phyloP scores from a whole-genome alignment of 1,140 invertebrate species.

The Magallana gigas region DNA sequence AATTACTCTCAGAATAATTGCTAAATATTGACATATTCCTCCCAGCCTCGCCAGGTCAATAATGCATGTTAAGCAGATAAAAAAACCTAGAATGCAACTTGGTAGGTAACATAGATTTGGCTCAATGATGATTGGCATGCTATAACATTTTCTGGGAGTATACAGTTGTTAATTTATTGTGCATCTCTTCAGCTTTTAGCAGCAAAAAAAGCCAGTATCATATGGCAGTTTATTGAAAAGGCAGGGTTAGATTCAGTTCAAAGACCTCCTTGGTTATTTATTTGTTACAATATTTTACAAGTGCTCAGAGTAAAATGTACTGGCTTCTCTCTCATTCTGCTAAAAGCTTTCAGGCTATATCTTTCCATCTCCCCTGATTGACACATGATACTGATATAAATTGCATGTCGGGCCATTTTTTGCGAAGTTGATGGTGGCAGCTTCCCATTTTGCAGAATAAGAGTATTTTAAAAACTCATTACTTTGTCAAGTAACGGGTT shows the following conservation, averaged over 20 bases:
- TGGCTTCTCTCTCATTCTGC: conserved; percentile 31
- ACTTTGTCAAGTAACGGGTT: conserved; percentile 12
- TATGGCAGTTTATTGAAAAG: conserved; percentile 14
- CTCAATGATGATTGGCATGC: not conserved
- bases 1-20: conserved; percentile 21
- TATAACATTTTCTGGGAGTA: not conserved
- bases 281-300: conserved; percentile 29
- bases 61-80: not conserved
- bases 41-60: not conserved
- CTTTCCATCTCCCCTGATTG: conserved; percentile 13
- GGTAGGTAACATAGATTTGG: not conserved
- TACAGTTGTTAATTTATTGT: not conserved
- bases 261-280: conserved; percentile 17
- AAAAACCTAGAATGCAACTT: not conserved
- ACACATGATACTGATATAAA: conserved; percentile 28
- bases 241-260: conserved; percentile 16
- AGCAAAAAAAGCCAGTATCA: not conserved
- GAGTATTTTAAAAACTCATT: conserved; percentile 36
- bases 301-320: conserved; percentile 25
- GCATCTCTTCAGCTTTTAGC: not conserved
- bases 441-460: conserved; percentile 11
- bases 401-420: conserved; percentile 26
- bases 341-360: conserved; percentile 31
- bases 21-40: conserved; percentile 20
- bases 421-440: conserved; percentile 34